A percentile compares a stretch with the other conserved stretches of the same genome.
These are phyloP conservation scores for Rhabdomys dilectus DNA, from an alignment of 2,113 vertebrate species.

Conservation along the genomic window DNA sequence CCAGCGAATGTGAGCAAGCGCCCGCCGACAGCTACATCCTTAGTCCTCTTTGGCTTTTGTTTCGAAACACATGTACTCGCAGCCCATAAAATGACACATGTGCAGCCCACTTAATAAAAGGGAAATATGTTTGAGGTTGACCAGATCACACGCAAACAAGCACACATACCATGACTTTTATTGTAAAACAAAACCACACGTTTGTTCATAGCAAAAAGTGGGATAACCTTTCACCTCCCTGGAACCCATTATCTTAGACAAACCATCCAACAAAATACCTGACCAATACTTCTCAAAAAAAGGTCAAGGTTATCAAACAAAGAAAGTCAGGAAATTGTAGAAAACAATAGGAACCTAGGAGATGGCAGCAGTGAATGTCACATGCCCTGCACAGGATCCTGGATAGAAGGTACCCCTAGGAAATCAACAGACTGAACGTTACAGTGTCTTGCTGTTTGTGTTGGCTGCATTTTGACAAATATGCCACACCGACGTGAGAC, in stretches of 20 bases:
- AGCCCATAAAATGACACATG: conserved; percentile 12
- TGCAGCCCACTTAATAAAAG: neutral
- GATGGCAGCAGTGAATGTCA: neutral
- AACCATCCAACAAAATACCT: neutral
- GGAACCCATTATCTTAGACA: neutral
- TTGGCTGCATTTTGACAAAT: neutral
- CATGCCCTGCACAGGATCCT: neutral
- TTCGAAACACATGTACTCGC: neutral
- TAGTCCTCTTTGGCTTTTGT: neutral
- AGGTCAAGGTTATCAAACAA: neutral
- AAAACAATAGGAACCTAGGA: neutral
- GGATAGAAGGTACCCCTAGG: neutral
- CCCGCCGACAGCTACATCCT: no score
- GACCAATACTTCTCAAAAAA: neutral
- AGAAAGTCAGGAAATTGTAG: neutral
- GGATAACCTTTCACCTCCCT: neutral
- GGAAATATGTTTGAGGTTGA: neutral
- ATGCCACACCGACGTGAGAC: neutral
- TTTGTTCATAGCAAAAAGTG: neutral
- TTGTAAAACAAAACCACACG: conserved; percentile 20
- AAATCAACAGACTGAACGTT: neutral
- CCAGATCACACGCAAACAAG: neutral
- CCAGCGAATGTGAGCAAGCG: neutral
- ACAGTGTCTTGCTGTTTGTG: neutral
- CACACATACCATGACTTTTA: neutral